Evolutionary conservation across 64 coral and sea anemone genomes (phyloP), one percentile per base, ranked within the genome.

Genomic region (Platygyra sinensis): DNA sequence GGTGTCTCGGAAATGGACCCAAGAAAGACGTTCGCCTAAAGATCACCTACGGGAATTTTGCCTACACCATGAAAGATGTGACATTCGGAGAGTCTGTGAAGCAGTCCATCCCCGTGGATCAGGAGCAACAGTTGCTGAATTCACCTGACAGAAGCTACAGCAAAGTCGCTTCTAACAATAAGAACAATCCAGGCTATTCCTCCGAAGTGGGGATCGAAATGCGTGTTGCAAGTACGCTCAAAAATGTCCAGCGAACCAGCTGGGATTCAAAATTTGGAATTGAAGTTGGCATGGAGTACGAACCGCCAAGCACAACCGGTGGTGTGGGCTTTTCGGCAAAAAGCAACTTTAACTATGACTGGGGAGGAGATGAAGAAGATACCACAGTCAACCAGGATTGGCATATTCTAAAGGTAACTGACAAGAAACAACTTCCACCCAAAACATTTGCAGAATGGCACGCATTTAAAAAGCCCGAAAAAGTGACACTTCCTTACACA

Each of bases 401-500:
- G 80, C 89, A 94, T 11, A 94, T 84, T 29, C 52, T 90, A 11
- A 72, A 52, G 11, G 49, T 90, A 17, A 79, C 18, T n/a, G 82
- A 82, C 15, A 27, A 76, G 49, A 94, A 94, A 59, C 29, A 82
- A 10, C 24, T 94, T 17, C 33, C 67, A 31, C 71, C 87, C 29
- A 12, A 80, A 30, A 86, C 42, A 2, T 79, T 29, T 42, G 20
- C 93, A 18, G 59, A 71, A 17, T 94, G 65, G 80, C 72, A 73
- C 42, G 89, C 84, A 10, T 72, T 90, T 81, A 27, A 84, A 17
- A 94, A 80, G 16, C 89, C 89, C 24, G 61, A 84, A 17, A 81
- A 83, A 33, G 87, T 89, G 0, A 94, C 88, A 10, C 75, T 94
- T 20, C 88, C 93, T 7, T 94, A 89, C 33, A 94, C 92, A 17